These are phyloP conservation scores for Acromyrmex echinatior DNA, from an alignment of 1,140 invertebrate species.

Conservation along the genomic window DNA sequence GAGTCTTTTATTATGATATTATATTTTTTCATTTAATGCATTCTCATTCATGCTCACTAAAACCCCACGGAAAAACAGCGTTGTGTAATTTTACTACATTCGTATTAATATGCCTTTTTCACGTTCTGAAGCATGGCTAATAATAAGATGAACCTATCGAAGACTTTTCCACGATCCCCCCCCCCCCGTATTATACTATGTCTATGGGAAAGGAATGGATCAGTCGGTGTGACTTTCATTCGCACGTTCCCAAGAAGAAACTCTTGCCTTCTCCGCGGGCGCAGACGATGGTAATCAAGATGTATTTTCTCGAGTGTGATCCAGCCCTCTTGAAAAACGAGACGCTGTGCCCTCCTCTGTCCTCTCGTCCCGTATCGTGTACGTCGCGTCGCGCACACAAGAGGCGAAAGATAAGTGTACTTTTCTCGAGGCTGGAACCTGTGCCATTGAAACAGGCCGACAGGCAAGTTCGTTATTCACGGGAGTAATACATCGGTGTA, in stretches of 20 bases:
- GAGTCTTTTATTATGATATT: slow-evolving; percentile 4
- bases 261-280: slow-evolving; percentile 68
- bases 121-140: background rate
- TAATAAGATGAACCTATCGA: background rate
- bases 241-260: slow-evolving; percentile 74
- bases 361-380: background rate
- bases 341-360: background rate
- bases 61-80: slow-evolving; percentile 12
- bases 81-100: background rate
- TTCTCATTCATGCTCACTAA: background rate
- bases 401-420: slow-evolving; percentile 12
- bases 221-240: slow-evolving; percentile 75
- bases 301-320: slow-evolving; percentile 62
- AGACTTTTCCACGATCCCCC: slow-evolving; percentile 67
- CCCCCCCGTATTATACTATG: background rate
- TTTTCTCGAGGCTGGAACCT: slow-evolving; percentile 21
- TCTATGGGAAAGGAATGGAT: slow-evolving; percentile 79
- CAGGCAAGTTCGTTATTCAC: slow-evolving; percentile 40
- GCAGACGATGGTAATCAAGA: slow-evolving; percentile 50
- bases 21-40: background rate
- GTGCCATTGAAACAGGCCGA: slow-evolving; percentile 45
- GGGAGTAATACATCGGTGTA: slow-evolving; percentile 37
- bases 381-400: background rate
- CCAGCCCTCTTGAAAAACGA: slow-evolving; percentile 41
- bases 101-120: slow-evolving; percentile 58